These are phyloP conservation scores for Eciton burchellii DNA, from an alignment of 1,140 invertebrate species.

Conservation along the genomic window DNA sequence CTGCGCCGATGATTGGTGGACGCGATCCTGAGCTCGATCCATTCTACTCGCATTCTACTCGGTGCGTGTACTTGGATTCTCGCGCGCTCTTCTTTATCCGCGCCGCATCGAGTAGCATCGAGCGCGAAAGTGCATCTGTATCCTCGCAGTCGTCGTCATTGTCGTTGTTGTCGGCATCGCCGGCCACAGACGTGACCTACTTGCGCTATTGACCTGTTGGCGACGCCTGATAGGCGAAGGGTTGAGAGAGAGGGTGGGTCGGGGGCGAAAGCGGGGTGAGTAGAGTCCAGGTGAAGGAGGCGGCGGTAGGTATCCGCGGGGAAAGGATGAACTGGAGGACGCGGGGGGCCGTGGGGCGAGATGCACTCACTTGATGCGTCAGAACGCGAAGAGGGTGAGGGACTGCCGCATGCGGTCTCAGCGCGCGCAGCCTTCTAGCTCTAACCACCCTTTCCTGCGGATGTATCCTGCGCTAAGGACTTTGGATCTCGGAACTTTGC, in stretches of 20 bases:
- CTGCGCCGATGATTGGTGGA: neutral
- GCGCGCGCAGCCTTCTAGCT: slow-evolving; percentile 78
- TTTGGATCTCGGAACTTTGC: slow-evolving; percentile 21
- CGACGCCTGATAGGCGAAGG: slow-evolving; percentile 71
- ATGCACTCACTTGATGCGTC: slow-evolving; percentile 82
- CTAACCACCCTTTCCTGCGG: slow-evolving; percentile 61
- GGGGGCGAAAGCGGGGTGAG: slow-evolving; percentile 56
- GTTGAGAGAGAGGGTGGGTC: slow-evolving; percentile 56
- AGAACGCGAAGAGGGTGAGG: slow-evolving; percentile 74
- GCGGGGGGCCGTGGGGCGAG: slow-evolving; percentile 60
- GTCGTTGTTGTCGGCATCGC: slow-evolving; percentile 44
- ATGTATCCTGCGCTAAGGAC: slow-evolving; percentile 14
- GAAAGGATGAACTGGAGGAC: slow-evolving; percentile 33
- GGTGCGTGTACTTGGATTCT: slow-evolving; percentile 29
- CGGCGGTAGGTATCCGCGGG: slow-evolving; percentile 59
- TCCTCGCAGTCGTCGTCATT: slow-evolving; percentile 53
- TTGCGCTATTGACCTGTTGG: slow-evolving; percentile 80
- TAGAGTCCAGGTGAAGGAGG: slow-evolving; percentile 68
- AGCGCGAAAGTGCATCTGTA: slow-evolving; percentile 68
- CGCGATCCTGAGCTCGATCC: neutral
- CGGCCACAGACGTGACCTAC: slow-evolving; percentile 79
- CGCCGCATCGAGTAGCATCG: slow-evolving; percentile 36
- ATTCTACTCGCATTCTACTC: slow-evolving; percentile 10
- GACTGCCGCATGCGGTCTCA: slow-evolving; percentile 81
- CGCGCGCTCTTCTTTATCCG: slow-evolving; percentile 44